Percentiles rank a stretch among this genome's conserved stretches.
phyloP scores from a whole-genome alignment of 35 echinoderm and acorn worm genomes.

The Heliocidaris tuberculata region DNA sequence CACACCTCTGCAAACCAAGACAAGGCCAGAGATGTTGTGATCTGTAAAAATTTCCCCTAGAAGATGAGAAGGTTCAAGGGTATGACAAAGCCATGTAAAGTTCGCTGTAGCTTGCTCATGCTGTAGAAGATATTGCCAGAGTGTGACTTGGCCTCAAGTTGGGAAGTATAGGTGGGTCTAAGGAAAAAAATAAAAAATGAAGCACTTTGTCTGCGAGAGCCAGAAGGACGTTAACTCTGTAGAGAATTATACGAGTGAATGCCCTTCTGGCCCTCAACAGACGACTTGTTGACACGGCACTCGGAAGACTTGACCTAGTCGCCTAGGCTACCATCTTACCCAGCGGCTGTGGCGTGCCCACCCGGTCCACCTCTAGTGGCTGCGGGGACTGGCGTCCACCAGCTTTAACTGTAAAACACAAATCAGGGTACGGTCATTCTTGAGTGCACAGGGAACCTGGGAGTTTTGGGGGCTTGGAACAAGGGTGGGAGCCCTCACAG shows the following conservation, averaged over 20 bases:
- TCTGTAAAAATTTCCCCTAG: no score
- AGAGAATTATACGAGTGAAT: no score
- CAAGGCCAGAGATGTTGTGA: no score
- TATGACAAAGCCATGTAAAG: neutral
- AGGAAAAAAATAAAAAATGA: neutral
- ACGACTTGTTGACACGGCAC: neutral
- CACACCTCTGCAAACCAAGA: no score
- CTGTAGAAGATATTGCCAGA: no score
- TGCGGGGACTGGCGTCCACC: conserved; percentile 33
- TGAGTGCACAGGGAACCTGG: neutral
- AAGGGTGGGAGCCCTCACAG: no score
- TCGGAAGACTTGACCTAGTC: conserved; percentile 34
- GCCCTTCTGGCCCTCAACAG: no score
- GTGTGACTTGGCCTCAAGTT: neutral
- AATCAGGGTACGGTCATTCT: neutral
- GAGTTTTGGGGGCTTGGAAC: neutral
- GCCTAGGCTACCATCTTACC: conserved; percentile 44
- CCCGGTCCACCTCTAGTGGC: conserved; percentile 43
- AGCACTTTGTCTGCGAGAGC: neutral
- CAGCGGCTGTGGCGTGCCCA: neutral
- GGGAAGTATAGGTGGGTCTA: neutral
- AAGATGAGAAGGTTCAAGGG: no score
- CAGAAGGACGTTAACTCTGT: no score
- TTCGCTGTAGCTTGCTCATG: no score
- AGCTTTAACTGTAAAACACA: conserved; percentile 37